phyloP scores from a whole-genome alignment of 1,140 invertebrate genomes.

The Caerostris extrusa region DNA sequence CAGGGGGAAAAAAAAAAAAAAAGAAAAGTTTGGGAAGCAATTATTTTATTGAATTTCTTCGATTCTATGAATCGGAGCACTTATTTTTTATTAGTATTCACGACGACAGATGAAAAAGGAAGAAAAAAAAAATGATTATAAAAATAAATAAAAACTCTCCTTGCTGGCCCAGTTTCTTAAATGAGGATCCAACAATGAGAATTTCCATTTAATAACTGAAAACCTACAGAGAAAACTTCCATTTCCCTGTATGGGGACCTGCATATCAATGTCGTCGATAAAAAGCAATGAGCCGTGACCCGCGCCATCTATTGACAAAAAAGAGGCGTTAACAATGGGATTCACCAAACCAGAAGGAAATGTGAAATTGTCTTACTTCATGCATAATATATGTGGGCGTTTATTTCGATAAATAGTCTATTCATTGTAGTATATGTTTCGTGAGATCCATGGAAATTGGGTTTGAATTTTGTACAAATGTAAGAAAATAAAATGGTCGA shows the following conservation, averaged over 20 bases:
- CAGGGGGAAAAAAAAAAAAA: not conserved
- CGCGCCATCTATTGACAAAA: constrained; percentile 61
- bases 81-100: constrained; percentile 44
- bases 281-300: constrained; percentile 38
- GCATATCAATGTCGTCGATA: constrained; percentile 60
- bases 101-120: not conserved
- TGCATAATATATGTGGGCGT: not conserved
- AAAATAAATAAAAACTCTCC: not conserved
- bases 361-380: not conserved
- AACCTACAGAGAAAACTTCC: constrained; percentile 59
- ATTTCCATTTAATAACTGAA: constrained; percentile 70
- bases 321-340: constrained; percentile 42
- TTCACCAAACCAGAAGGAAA: not conserved
- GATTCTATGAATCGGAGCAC: constrained; percentile 31
- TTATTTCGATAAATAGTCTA: not conserved
- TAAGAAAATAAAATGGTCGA: too few relatives aligned
- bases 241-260: constrained; percentile 36
- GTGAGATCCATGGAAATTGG: not conserved
- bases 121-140: constrained; percentile 23
- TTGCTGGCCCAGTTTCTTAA: constrained; percentile 47
- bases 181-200: constrained; percentile 67
- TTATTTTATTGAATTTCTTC: constrained; percentile 62
- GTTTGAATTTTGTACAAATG: not conserved
- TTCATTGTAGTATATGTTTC: not conserved
- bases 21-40: constrained; percentile 1